A percentile compares a stretch with the other conserved stretches of the same genome.
Conservation (phyloP, 2,113 vertebrate species). For the Ascaphus truei region DNA sequence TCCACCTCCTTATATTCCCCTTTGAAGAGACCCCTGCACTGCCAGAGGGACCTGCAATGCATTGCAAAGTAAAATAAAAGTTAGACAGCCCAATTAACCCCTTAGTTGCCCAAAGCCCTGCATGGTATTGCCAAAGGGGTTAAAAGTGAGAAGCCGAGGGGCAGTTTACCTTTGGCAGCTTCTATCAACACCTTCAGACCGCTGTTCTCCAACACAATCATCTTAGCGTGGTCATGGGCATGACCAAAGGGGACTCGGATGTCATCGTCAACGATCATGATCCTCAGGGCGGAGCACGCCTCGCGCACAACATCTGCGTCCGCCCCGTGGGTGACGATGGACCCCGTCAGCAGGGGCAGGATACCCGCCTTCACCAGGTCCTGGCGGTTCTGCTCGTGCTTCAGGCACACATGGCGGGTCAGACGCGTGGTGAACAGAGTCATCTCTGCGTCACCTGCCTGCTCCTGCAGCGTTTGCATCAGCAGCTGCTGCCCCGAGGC, state of each 20-base stretch:
- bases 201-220: constrained; percentile 81
- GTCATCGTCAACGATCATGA: constrained; percentile 92
- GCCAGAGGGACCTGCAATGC: too few species aligned
- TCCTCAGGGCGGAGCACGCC: constrained; percentile 68
- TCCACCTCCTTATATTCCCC: too few species aligned
- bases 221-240: constrained; percentile 86
- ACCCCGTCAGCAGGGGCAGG: constrained; percentile 63
- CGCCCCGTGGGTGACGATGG: constrained; percentile 54
- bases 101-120: too few species aligned
- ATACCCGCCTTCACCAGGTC: constrained; percentile 71
- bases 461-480: constrained; percentile 51
- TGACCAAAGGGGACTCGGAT: constrained; percentile 85
- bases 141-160: too few species aligned
- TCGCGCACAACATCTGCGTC: constrained; percentile 63
- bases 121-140: too few species aligned
- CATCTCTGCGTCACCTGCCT: constrained; percentile 39
- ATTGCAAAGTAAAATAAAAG: too few species aligned
- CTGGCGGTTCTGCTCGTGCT: constrained; percentile 89
- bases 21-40: too few species aligned
- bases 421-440: constrained; percentile 54
- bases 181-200: constrained; percentile 82
- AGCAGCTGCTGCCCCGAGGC: constrained; percentile 67
- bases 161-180: constrained; percentile 77
- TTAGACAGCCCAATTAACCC: too few species aligned
- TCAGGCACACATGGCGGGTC: constrained; percentile 75